These are phyloP conservation scores for Aepyceros melampus DNA, from an alignment of 2,113 vertebrate genomes.

Conservation along the genomic window DNA sequence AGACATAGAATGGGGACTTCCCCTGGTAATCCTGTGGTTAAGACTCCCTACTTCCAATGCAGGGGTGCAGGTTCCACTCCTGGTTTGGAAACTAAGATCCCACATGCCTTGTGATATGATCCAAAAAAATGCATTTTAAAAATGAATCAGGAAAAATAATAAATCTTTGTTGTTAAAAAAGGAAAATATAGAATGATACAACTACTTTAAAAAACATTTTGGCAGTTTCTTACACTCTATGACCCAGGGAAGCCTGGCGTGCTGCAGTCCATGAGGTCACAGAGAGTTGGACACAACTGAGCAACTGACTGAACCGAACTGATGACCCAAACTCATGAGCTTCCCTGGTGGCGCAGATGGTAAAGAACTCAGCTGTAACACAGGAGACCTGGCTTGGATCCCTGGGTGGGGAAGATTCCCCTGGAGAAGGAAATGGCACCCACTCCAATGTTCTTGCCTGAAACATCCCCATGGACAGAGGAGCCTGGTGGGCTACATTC, in stretches of 20 bases:
- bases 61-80: not conserved
- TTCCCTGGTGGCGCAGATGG: not conserved
- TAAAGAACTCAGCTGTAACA: not conserved
- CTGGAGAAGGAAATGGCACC: not conserved
- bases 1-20: not conserved
- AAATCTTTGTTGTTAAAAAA: not conserved
- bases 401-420: not conserved
- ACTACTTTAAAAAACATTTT: not conserved
- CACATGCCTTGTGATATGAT: not conserved
- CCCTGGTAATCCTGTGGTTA: not conserved
- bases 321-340: not conserved
- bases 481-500: fast-evolving
- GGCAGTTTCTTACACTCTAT: not conserved
- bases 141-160: not conserved
- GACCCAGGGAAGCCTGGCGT: not conserved
- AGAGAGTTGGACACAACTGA: not conserved
- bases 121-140: not conserved
- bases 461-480: not conserved
- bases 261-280: not conserved
- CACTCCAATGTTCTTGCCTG: not conserved
- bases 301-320: not conserved
- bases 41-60: not conserved
- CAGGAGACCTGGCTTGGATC: not conserved
- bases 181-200: not conserved
- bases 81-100: not conserved